Percentiles rank a stretch among this genome's conserved stretches.
These are phyloP conservation scores for Tragelaphus buxtoni DNA, from an alignment of 2,113 vertebrate genomes.

Conservation along the genomic window DNA sequence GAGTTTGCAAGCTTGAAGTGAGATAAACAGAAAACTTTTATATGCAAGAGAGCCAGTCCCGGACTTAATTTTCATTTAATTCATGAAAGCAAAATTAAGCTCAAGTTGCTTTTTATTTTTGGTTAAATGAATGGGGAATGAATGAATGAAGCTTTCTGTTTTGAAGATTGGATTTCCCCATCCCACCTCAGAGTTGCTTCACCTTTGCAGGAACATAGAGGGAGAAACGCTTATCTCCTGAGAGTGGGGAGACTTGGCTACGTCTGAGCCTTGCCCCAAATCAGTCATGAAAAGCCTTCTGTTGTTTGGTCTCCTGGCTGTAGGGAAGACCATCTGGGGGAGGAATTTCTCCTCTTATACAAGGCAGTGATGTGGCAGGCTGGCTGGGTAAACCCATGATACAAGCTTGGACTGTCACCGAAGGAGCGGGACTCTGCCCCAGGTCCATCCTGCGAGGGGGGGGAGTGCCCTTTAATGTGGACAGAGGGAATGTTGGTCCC, in stretches of 20 bases:
- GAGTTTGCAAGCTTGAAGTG: not conserved
- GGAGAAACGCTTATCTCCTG: not conserved
- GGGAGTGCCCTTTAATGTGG: conserved; percentile 15
- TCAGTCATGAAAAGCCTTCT: not conserved
- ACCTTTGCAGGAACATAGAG: not conserved
- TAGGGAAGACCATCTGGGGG: not conserved
- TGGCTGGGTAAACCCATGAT: accelerated
- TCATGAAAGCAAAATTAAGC: not conserved
- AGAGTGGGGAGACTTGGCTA: not conserved
- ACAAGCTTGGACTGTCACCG: not conserved
- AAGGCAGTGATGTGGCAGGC: not conserved
- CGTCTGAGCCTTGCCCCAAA: not conserved
- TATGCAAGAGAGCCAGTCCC: not conserved
- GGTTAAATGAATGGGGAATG: not conserved
- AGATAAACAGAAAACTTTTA: not conserved
- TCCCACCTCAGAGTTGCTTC: not conserved
- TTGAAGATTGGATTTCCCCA: not conserved
- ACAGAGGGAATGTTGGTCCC: conserved; percentile 14
- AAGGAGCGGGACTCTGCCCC: accelerated
- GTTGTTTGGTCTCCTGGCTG: not conserved
- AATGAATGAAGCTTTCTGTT: not conserved
- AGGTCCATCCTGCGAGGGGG: not conserved
- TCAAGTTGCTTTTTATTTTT: not conserved
- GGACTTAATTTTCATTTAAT: not conserved
- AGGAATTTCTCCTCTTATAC: not conserved